Base-by-base conservation (phyloP, 2,797 vertebrate genomes). In the Cirrhinus molitorella region DNA sequence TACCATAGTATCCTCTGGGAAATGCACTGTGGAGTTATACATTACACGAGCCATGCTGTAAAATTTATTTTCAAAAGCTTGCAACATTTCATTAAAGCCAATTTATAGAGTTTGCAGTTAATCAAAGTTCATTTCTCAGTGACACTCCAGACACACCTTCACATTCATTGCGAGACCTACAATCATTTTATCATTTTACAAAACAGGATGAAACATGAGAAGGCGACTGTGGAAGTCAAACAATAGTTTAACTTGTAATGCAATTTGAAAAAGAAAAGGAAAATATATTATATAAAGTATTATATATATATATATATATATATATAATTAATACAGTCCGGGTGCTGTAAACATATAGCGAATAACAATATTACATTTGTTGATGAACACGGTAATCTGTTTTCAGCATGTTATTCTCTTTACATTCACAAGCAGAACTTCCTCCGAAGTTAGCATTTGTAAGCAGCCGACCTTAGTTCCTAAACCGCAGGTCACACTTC, bases 121-220 rank as follows among this genome's bases (percentile, higher is more conserved):
- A n/a, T 40, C 14, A 16, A 21, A 7, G 23, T 45, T 80, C 0
- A 7, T 61, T 73, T 81, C 12, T 25, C 21, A 72, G 13, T 61
- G 43, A 49, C 21, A 47, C 53, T 55, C 34, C 19, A 45, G 19
- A 57, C 40, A 59, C 31, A 37, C 28, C 63, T 40, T 21, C 13
- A 23, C 8, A 40, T 55, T 37, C 25, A 49, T 47, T 49, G 21
- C 25, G 25, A 51, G 21, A 55, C 25, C 13, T 21, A 5, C n/a
- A 45, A 7, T 59, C 55, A 61, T 25, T n/a, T n/a, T n/a, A n/a
- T n/a, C n/a, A n/a, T 72, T 31, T 47, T 45, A 14, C 23, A 59
- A 45, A 59, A 70, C 79, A 70, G 25, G 34, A 68, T 55, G 17
- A 61, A 80, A 61, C 40, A 59, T 80, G 79, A 61, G 53, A 71